Evolutionary conservation across 2,888 invertebrate genomes (phyloP).

Genomic region (Parelbella ahira): DNA sequence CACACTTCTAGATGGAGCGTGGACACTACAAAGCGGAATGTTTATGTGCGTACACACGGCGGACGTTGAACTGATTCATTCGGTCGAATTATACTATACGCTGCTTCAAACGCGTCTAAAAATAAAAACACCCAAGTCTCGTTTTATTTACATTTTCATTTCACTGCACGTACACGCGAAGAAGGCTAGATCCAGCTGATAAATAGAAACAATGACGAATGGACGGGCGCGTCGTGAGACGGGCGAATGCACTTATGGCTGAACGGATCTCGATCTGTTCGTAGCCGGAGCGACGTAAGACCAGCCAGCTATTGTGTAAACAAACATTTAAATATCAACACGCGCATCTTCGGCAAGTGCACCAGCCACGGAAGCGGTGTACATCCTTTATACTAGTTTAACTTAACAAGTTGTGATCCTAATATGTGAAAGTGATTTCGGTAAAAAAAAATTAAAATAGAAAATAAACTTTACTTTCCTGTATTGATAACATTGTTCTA

Average conservation of each 20-base stretch:
- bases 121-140: conserved; percentile 14
- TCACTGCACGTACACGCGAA: conserved; percentile 7
- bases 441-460: too few relatives aligned
- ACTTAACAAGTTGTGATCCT: too few relatives aligned
- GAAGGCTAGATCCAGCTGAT: conserved; percentile 20
- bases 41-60: conserved; percentile 25
- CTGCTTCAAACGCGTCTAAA: conserved; percentile 17
- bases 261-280: conserved; percentile 17
- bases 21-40: conserved; percentile 29
- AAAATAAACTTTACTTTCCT: too few relatives aligned
- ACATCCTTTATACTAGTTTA: conserved; percentile 3
- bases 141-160: conserved; percentile 17
- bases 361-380: conserved; percentile 1
- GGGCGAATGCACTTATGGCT: conserved; percentile 20
- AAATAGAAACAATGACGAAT: conserved; percentile 21
- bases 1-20: conserved; percentile 38
- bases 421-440: too few relatives aligned
- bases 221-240: conserved; percentile 21
- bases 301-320: conserved; percentile 20
- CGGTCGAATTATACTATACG: conserved; percentile 28
- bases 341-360: conserved; percentile 5
- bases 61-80: conserved; percentile 31
- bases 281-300: conserved; percentile 2
- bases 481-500: too few relatives aligned
- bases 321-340: conserved; percentile 19